Base-by-base conservation (phyloP, 1,140 invertebrate genomes). In the Psix sp. region DNA sequence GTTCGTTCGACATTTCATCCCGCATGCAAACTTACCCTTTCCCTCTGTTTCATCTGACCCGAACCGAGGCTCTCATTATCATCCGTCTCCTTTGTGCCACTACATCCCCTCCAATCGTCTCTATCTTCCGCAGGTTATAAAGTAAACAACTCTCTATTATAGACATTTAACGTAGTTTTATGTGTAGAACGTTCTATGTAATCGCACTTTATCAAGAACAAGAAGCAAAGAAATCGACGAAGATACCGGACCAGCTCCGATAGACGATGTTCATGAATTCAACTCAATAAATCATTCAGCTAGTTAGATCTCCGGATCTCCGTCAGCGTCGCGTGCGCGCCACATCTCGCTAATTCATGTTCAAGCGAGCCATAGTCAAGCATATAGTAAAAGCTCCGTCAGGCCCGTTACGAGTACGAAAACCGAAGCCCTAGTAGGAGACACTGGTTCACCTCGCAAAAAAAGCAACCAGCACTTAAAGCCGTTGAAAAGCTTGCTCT, bases 121-220 rank as follows among this genome's bases (percentile, higher is more conserved):
- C 48, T 71, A 67, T 67, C 51, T 74, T 66, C 56, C 24, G 48
- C 71, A 56, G 38, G 77, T 74, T 79, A 72, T 77, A 65, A 78
- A 74, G 49, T 79, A 79, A 67, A 75, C 62, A 71, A 79, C 51
- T 78, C 68, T 86, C 78, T 86, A 83, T 78, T 51, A 77, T 86
- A 86, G 83, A 77, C 62, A 74, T 84, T 83, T 78, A 82, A 71
- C 46, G 76, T 83, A 85, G 82, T 77, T 76, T 63, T 51, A 79
- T 48, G 81, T 54, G 78, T 86, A 86, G 83, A 75, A 74, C 76
- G 77, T 84, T 84, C 78, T 74, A 82, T 85, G 71, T 74, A 82
- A 82, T 80, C 76, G 79, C 75, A 77, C 67, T 84, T 84, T 80
- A 84, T 83, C 79, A 40, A 33, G 10, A 42, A 49, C 33, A 35